A percentile compares a stretch with the other conserved stretches of the same genome.
Evolutionary conservation across 2,113 vertebrate genomes (phyloP).

Genomic region (Pangasianodon gigas): DNA sequence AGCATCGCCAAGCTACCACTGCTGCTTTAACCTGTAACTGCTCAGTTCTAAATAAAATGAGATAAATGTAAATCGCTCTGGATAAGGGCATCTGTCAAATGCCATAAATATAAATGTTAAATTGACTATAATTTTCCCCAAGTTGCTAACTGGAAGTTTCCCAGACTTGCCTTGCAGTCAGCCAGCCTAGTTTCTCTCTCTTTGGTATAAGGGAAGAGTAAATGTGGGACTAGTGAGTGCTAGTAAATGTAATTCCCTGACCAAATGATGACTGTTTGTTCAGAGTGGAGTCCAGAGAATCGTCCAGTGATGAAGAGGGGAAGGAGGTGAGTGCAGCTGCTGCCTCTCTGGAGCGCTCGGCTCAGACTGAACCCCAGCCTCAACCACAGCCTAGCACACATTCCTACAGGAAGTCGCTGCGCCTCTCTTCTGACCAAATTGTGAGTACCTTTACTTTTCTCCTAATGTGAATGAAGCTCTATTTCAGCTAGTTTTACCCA

Average conservation of each 20-base stretch:
- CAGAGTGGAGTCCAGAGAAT: constrained; percentile 82
- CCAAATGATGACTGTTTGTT: background rate
- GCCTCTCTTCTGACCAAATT: constrained; percentile 92
- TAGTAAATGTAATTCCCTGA: constrained; percentile 12
- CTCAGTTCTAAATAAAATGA: background rate
- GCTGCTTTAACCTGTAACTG: background rate
- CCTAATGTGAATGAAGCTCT: background rate
- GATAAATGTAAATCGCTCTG: background rate
- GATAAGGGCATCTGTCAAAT: background rate
- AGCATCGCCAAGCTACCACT: background rate
- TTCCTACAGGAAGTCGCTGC: constrained; percentile 93
- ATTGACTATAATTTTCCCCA: background rate
- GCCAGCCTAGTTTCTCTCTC: background rate
- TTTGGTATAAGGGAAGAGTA: background rate
- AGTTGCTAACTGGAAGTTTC: background rate
- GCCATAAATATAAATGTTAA: background rate
- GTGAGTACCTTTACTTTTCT: constrained; percentile 71
- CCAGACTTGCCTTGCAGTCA: background rate
- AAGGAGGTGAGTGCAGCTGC: constrained; percentile 83
- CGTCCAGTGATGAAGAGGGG: constrained; percentile 90
- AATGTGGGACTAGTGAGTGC: background rate
- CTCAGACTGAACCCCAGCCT: constrained; percentile 57
- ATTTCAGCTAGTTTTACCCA: background rate
- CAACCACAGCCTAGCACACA: constrained; percentile 68
- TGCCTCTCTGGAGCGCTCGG: constrained; percentile 73